Conservation (phyloP, 2,888 invertebrate species). For the Dasysyrphus albostriatus region DNA sequence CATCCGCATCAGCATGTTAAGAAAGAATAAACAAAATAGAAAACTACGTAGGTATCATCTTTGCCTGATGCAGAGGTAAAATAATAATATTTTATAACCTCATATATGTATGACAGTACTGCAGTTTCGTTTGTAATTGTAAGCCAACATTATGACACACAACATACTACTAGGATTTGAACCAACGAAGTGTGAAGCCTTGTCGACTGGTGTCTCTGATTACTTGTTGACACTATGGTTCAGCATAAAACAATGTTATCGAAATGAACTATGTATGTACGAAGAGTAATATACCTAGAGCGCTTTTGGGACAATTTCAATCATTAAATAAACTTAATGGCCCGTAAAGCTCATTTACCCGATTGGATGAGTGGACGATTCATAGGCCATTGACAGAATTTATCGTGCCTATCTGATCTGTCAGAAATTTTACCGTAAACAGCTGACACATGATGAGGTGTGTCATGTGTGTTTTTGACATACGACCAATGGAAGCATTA, state of each 20-base stretch:
- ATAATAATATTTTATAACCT: conserved; percentile 53
- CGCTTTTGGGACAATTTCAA: conserved; percentile 63
- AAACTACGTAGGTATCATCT: background rate
- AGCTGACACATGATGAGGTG: conserved; percentile 23
- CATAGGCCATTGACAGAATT: conserved; percentile 67
- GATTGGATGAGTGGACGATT: conserved; percentile 47
- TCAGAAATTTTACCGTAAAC: conserved; percentile 61
- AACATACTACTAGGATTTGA: conserved; percentile 32
- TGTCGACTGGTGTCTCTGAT: background rate
- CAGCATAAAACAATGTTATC: conserved; percentile 36
- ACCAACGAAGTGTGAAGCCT: background rate
- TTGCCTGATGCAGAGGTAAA: background rate
- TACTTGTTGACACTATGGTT: conserved; percentile 62
- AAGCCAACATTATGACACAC: conserved; percentile 20
- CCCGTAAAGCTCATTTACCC: conserved; percentile 67
- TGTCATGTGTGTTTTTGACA: conserved; percentile 16
- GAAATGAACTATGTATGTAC: conserved; percentile 25
- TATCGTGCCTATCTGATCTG: conserved; percentile 61
- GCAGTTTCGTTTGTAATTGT: conserved; percentile 37
- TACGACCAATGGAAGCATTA: background rate
- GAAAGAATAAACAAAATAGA: conserved; percentile 35
- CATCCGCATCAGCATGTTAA: conserved; percentile 47
- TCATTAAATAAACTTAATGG: conserved; percentile 71
- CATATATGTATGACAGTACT: conserved; percentile 41
- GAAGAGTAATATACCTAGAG: background rate